Evolutionary conservation across 1,140 invertebrate species (phyloP).

Genomic region (Wasmannia auropunctata): DNA sequence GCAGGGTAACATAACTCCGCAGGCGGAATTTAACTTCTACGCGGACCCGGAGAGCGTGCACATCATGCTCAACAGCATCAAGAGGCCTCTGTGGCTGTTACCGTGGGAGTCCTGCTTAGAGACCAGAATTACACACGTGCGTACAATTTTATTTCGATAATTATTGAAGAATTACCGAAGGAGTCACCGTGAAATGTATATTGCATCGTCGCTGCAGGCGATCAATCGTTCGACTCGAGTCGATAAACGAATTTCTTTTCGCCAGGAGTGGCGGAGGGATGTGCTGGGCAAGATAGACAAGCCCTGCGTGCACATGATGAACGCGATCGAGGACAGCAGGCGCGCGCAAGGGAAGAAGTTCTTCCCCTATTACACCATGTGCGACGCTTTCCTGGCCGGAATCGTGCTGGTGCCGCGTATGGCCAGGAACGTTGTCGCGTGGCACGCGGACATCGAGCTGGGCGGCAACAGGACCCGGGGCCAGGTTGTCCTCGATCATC

Average conservation of each 20-base stretch:
- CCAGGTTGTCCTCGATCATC: slow-evolving; percentile 87
- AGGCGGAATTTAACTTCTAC: slow-evolving; percentile 93
- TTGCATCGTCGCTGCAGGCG: neutral
- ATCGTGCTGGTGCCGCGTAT: slow-evolving; percentile 84
- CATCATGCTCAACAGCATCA: slow-evolving; percentile 87
- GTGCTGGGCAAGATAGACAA: slow-evolving; percentile 82
- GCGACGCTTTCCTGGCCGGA: slow-evolving; percentile 87
- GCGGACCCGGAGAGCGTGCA: slow-evolving; percentile 92
- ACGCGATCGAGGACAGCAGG: slow-evolving; percentile 85
- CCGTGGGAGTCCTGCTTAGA: slow-evolving; percentile 88
- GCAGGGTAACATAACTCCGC: slow-evolving; percentile 75
- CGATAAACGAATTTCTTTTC: slow-evolving; percentile 68
- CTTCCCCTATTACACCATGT: slow-evolving; percentile 83
- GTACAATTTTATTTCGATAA: slow-evolving; percentile 59
- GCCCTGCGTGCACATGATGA: slow-evolving; percentile 85
- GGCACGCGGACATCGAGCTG: slow-evolving; percentile 87
- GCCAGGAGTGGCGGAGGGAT: slow-evolving; percentile 87
- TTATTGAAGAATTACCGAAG: too few relatives aligned
- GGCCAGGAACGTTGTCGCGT: slow-evolving; percentile 70
- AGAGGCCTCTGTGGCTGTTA: slow-evolving; percentile 87
- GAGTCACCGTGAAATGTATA: neutral
- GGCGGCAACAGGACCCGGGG: slow-evolving; percentile 86
- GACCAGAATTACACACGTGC: slow-evolving; percentile 84
- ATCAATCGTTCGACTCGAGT: neutral
- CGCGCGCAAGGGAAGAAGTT: slow-evolving; percentile 74